A percentile compares a stretch with the other conserved stretches of the same genome.
Evolutionary conservation across 2,113 vertebrate genomes (phyloP).

Genomic region (Labrus mixtus): DNA sequence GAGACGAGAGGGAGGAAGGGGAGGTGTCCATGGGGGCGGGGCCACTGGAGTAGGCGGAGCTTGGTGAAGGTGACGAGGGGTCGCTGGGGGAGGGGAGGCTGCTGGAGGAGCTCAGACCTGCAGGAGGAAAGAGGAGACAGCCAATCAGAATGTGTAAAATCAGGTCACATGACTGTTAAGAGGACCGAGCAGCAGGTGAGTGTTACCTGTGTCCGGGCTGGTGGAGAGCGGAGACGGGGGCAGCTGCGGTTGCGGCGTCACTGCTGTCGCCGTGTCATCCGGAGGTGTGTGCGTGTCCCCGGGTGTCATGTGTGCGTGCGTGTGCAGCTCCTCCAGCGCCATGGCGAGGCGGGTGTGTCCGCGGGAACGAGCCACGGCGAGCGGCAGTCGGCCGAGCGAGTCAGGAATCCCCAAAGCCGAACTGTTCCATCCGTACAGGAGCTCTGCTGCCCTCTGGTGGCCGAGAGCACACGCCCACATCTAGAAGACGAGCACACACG

Average conservation of each 20-base stretch:
- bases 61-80: slow-evolving; percentile 83
- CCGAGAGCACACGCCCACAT: slow-evolving; percentile 95
- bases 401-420: slow-evolving; percentile 89
- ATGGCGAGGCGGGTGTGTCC: slow-evolving; percentile 89
- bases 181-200: background rate
- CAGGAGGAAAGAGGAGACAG: background rate
- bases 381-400: slow-evolving; percentile 89
- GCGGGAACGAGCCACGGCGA: slow-evolving; percentile 88
- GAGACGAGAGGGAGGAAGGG: slow-evolving; percentile 82
- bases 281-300: slow-evolving; percentile 34
- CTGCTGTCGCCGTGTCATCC: slow-evolving; percentile 8
- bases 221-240: slow-evolving; percentile 84
- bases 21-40: slow-evolving; percentile 82
- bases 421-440: slow-evolving; percentile 88
- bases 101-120: slow-evolving; percentile 87
- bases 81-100: slow-evolving; percentile 87
- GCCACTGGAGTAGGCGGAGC: slow-evolving; percentile 89
- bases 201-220: slow-evolving; percentile 89
- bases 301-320: slow-evolving; percentile 53
- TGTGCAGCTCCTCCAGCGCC: slow-evolving; percentile 88
- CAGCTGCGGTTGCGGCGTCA: slow-evolving; percentile 35
- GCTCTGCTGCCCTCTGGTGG: slow-evolving; percentile 88
- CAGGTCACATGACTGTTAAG: background rate
- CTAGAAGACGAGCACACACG: slow-evolving; percentile 24
- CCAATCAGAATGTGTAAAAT: slow-evolving; percentile 11